Conservation (phyloP, 2,888 invertebrate species). For the Lepetodrilus schrolli region DNA sequence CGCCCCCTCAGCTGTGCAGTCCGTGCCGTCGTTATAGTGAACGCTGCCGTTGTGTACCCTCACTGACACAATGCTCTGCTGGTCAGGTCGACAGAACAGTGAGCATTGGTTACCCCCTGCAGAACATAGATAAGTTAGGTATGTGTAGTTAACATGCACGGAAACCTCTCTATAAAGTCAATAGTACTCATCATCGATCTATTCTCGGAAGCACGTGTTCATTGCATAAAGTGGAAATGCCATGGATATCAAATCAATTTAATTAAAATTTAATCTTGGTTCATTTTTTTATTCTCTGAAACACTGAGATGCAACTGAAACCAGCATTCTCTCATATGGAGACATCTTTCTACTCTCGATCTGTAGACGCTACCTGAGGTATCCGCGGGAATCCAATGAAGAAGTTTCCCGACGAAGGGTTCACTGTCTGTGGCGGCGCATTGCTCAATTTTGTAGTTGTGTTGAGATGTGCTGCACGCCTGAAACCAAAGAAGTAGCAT, state of each 20-base stretch:
- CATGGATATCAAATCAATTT: too few species aligned
- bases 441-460: conserved; percentile 52
- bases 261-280: too few species aligned
- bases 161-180: too few species aligned
- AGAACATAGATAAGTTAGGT: background rate
- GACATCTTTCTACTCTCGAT: background rate
- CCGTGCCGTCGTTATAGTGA: conserved; percentile 53
- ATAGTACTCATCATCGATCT: too few species aligned
- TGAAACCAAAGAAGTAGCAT: background rate
- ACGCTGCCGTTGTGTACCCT: conserved; percentile 35
- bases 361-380: conserved; percentile 36
- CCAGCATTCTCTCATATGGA: background rate
- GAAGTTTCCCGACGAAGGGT: conserved; percentile 40
- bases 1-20: conserved; percentile 38
- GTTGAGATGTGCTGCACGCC: conserved; percentile 37
- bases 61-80: conserved; percentile 39
- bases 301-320: background rate
- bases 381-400: conserved; percentile 52
- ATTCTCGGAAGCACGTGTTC: too few species aligned
- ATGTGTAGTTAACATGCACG: too few species aligned
- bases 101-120: conserved; percentile 50
- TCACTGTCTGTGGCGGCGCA: conserved; percentile 53
- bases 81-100: conserved; percentile 46
- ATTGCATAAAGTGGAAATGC: too few species aligned
- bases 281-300: too few species aligned